These are phyloP conservation scores for Ardeotis arabs DNA, from an alignment of 2,113 vertebrate genomes.

Conservation along the genomic window DNA sequence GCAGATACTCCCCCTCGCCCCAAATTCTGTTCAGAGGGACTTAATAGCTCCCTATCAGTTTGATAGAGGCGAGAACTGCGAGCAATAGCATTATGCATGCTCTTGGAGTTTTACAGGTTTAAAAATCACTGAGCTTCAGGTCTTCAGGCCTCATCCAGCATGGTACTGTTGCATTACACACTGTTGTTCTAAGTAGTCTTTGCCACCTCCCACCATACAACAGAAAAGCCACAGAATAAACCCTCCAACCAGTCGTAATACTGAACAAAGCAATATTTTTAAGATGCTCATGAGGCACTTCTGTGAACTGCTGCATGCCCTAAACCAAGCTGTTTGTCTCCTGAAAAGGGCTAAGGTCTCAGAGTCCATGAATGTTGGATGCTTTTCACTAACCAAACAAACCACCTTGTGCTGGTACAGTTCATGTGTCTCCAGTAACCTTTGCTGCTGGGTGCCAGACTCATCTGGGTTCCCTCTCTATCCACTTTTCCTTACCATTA, in stretches of 20 bases:
- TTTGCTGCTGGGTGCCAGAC: neutral
- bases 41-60: neutral
- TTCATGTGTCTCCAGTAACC: neutral
- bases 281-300: neutral
- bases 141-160: neutral
- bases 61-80: neutral
- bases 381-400: neutral
- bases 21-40: neutral
- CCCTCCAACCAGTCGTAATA: neutral
- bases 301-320: neutral
- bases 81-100: neutral
- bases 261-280: neutral
- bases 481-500: neutral
- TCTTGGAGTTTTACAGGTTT: neutral
- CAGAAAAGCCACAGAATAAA: neutral
- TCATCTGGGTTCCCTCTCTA: neutral
- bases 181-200: neutral
- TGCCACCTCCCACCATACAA: neutral
- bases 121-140: neutral
- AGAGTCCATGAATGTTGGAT: neutral
- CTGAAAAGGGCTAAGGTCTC: neutral
- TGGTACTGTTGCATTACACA: neutral
- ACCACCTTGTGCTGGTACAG: neutral
- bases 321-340: neutral
- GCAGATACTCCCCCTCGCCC: neutral